Conservation (phyloP, 2,888 invertebrate species). For the Tachystola acroxantha region DNA sequence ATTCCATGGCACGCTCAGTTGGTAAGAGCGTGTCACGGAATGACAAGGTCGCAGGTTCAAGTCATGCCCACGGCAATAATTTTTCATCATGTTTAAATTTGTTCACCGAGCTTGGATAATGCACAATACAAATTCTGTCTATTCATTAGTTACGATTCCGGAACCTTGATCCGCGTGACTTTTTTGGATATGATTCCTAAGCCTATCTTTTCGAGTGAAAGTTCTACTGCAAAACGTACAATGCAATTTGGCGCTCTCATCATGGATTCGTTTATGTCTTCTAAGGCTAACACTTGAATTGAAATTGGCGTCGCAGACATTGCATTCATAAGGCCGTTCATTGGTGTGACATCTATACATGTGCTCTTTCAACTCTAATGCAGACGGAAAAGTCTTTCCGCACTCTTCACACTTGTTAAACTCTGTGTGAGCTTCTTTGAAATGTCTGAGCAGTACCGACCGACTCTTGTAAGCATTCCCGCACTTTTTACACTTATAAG, state of each 20-base stretch:
- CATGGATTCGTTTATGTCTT: constrained; percentile 14
- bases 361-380: constrained; percentile 8
- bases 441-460: constrained; percentile 19
- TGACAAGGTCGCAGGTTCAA: too few species aligned
- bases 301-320: background rate
- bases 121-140: too few species aligned
- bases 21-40: too few species aligned
- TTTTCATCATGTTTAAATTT: too few species aligned
- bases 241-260: background rate
- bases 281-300: constrained; percentile 4
- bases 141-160: too few species aligned
- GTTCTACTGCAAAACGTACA: constrained; percentile 6
- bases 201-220: constrained; percentile 1
- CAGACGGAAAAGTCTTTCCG: background rate
- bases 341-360: constrained; percentile 8
- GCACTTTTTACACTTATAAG: constrained; percentile 20
- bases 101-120: too few species aligned
- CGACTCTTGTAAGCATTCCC: constrained; percentile 18
- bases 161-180: background rate
- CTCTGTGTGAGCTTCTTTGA: constrained; percentile 20
- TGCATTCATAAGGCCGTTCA: constrained; percentile 10
- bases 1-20: too few species aligned
- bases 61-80: too few species aligned
- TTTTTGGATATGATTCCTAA: background rate
- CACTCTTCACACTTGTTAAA: constrained; percentile 18